Evolutionary conservation across 1,140 invertebrate species (phyloP).

Genomic region (Meloidogyne exigua): DNA sequence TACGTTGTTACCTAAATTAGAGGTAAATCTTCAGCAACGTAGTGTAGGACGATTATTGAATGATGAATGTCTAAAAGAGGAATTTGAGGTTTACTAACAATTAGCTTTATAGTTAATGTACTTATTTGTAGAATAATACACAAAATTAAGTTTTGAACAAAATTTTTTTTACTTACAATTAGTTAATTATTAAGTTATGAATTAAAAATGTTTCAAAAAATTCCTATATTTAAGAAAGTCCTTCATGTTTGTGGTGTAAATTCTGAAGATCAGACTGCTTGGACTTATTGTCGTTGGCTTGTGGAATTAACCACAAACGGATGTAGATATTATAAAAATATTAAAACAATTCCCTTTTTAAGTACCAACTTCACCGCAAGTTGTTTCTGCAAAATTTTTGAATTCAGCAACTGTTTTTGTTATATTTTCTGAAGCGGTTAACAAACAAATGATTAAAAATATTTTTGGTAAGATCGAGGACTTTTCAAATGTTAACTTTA

Average conservation of each 20-base stretch:
- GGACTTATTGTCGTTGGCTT: constrained; percentile 51
- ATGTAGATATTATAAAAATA: constrained; percentile 6
- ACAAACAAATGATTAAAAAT: constrained; percentile 25
- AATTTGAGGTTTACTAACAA: constrained; percentile 37
- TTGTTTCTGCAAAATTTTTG: not conserved
- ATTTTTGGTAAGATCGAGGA: not conserved
- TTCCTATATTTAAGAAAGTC: constrained; percentile 39
- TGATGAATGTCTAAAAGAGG: constrained; percentile 42
- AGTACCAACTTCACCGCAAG: not conserved
- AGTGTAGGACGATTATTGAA: not conserved
- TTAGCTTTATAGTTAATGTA: too few relatives aligned
- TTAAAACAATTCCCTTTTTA: constrained; percentile 17
- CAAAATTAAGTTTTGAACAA: too few relatives aligned
- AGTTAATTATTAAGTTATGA: too few relatives aligned
- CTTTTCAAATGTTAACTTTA: not conserved
- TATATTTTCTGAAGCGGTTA: constrained; percentile 31
- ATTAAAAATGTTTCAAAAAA: too few relatives aligned
- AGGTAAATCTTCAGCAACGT: constrained; percentile 11
- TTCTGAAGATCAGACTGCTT: constrained; percentile 51
- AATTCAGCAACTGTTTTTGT: constrained; percentile 19
- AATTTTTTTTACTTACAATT: too few relatives aligned
- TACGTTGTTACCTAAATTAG: constrained; percentile 28
- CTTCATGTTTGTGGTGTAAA: constrained; percentile 39
- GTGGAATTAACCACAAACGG: constrained; percentile 18
- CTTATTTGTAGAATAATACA: too few relatives aligned